Conservation (phyloP, 1,140 invertebrate species). For the Leptinotarsa lineolata region DNA sequence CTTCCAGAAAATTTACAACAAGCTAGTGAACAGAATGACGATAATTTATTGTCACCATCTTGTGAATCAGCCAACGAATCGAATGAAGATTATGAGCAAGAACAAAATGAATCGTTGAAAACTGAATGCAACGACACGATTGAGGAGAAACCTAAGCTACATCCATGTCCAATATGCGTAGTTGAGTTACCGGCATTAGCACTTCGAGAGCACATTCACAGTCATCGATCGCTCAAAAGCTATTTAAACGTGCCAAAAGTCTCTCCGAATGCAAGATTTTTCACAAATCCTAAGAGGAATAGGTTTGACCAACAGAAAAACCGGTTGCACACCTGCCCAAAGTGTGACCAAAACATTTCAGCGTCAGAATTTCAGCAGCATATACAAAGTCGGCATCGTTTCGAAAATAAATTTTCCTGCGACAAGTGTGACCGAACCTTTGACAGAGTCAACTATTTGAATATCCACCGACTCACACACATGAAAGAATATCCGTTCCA, state of each 20-base stretch:
- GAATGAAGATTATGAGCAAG: conserved; percentile 12
- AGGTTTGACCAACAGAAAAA: conserved; percentile 13
- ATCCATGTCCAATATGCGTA: conserved; percentile 41
- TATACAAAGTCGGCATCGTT: conserved; percentile 33
- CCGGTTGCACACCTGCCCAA: conserved; percentile 34
- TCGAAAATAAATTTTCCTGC: conserved; percentile 37
- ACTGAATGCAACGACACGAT: too few species aligned
- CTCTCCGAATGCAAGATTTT: conserved; percentile 29
- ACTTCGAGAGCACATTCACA: conserved; percentile 35
- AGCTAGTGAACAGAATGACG: neutral
- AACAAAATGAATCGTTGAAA: neutral
- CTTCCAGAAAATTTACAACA: neutral
- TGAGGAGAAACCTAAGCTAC: conserved; percentile 1
- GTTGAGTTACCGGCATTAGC: conserved; percentile 37
- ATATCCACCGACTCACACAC: conserved; percentile 40
- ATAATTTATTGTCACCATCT: neutral
- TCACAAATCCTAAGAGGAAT: neutral
- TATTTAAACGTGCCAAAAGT: conserved; percentile 42
- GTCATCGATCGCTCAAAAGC: conserved; percentile 40
- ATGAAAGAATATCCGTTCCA: conserved; percentile 41
- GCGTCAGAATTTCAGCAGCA: conserved; percentile 35
- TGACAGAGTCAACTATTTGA: conserved; percentile 39
- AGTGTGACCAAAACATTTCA: conserved; percentile 29
- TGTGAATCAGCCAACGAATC: neutral
- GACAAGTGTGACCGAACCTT: conserved; percentile 41